Conservation (phyloP, 2,888 invertebrate genomes). For the Anthophora plumipes region DNA sequence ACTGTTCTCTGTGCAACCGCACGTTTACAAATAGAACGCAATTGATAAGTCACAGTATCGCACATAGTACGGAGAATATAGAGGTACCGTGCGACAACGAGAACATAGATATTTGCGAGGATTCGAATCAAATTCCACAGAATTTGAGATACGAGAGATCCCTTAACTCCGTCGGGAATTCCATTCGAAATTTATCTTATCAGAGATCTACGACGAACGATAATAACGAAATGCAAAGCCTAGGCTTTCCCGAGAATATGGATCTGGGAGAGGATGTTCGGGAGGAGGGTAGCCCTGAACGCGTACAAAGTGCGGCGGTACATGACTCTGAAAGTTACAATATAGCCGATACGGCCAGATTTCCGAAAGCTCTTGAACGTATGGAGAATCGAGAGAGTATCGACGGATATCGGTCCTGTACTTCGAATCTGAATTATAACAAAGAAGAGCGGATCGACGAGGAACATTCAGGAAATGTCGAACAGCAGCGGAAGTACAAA, state of each 20-base stretch:
- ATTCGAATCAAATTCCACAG: conserved; percentile 74
- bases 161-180: conserved; percentile 68
- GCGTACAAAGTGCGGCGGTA: conserved; percentile 53
- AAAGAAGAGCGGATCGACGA: neutral
- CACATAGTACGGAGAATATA: conserved; percentile 74
- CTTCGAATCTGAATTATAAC: conserved; percentile 54
- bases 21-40: conserved; percentile 78
- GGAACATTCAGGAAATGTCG: conserved; percentile 24
- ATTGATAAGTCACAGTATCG: conserved; percentile 76
- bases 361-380: conserved; percentile 45
- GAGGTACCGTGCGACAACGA: conserved; percentile 78
- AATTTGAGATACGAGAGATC: conserved; percentile 72
- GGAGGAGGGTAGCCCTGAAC: conserved; percentile 52
- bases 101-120: conserved; percentile 77
- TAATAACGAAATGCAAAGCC: conserved; percentile 68
- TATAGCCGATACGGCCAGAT: conserved; percentile 54
- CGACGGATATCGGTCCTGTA: conserved; percentile 53
- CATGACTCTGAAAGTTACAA: conserved; percentile 49
- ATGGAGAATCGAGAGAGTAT: conserved; percentile 42
- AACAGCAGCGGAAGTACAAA: conserved; percentile 70
- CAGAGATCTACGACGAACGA: conserved; percentile 60
- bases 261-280: conserved; percentile 59
- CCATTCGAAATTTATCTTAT: conserved; percentile 75
- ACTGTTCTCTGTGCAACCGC: conserved; percentile 80
- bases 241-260: conserved; percentile 69